Evolutionary conservation across 2,113 vertebrate genomes (phyloP), one percentile per base, ranked within the genome.

Genomic region (Chamaetylas fuelleborni): DNA sequence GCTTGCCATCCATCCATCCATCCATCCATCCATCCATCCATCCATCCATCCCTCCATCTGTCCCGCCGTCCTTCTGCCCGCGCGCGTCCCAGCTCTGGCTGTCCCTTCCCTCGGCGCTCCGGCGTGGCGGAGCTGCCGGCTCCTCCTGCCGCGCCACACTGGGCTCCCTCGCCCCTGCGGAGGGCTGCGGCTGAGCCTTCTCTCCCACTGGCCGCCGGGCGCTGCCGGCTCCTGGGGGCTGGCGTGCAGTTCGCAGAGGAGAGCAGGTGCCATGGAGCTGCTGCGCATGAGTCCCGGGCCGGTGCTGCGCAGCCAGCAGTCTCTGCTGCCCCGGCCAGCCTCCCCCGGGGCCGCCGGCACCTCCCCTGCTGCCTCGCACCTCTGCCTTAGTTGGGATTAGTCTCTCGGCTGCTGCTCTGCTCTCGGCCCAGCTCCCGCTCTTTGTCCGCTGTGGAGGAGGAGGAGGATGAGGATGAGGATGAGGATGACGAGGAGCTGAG

Each of bases 401-500:
- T 94, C 94, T 98, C 98, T 71, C 98, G 95, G 86, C 98, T 98
- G 40, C 98, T 96, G 90, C 98, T 98, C 90, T 94, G 98, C 70
- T 98, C 99, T 62, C 90, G 98, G 81, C 97, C 78, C 3, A 88
- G 97, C 98, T 99, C 99, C 91, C 97, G 98, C 73, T 99, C 99
- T 96, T 97, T 98, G 91, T 98, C 98, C 28, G 88, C 97, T 3
- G 94, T 89, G 40, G 97, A 97, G 38, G 97, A 97, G 1, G 95
- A 88, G 8, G 98, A 97, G 1, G 97, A 89, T 3, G 97, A 87
- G 4, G 93, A 94, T 0, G 95, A 86, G 33, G 97, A 24, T 54
- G 96, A 67, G 45, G 97, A 23, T 60, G 96, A 65, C 22, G 97
- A 50, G 92, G 96, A 96, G 97, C 97, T 96, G 40, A 95, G 81